Percentiles rank a stretch among this genome's conserved stretches.
Conservation (phyloP, 2,888 invertebrate species). For the Chaitophorus viminalis region DNA sequence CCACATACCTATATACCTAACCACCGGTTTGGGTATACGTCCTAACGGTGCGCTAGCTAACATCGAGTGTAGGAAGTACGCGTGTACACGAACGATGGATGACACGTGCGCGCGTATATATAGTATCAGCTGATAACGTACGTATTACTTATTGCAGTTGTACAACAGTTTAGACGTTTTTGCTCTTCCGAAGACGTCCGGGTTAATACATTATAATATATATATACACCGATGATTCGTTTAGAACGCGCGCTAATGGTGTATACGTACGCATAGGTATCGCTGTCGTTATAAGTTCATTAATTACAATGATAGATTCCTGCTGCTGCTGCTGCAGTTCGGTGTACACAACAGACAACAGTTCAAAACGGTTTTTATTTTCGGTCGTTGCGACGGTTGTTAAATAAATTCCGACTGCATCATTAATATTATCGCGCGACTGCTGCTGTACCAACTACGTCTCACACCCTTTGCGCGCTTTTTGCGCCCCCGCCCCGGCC, state of each 20-base stretch:
- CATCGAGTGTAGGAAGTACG: too few species aligned
- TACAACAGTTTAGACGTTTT: neutral
- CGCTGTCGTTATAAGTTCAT: conserved; percentile 55
- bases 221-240: conserved; percentile 35
- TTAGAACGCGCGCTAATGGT: conserved; percentile 31
- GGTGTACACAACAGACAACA: too few species aligned
- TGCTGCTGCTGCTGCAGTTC: too few species aligned
- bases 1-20: too few species aligned
- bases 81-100: too few species aligned
- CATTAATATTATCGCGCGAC: conserved; percentile 56
- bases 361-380: conserved; percentile 56
- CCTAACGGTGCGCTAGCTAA: too few species aligned
- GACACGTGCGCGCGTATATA: too few species aligned
- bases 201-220: too few species aligned
- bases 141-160: too few species aligned
- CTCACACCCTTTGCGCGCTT: neutral
- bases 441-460: neutral
- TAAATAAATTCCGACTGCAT: conserved; percentile 56
- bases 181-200: neutral
- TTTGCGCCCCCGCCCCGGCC: neutral
- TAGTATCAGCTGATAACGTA: too few species aligned
- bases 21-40: too few species aligned
- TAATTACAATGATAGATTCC: conserved; percentile 59
- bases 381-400: conserved; percentile 32
- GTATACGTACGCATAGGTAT: neutral